Base-by-base conservation (phyloP, 35 echinoderm and acorn worm genomes). In the Acanthaster planci region DNA sequence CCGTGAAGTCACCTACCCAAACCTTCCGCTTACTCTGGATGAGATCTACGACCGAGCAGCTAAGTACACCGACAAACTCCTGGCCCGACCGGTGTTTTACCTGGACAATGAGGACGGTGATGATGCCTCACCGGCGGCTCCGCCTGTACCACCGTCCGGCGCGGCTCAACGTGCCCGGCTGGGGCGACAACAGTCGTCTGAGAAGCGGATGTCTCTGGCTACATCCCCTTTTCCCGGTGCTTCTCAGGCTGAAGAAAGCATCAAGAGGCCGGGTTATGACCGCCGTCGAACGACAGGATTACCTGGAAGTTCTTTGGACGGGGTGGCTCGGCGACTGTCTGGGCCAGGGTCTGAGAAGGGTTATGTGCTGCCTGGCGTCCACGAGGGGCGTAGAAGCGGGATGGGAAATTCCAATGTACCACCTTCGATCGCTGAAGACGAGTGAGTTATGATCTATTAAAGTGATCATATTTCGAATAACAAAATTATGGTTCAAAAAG, bases 31-130 rank as follows among this genome's bases (percentile, higher is more conserved):
- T 50, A 55, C 94, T 1, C 38, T 97, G 51, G 94, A 97, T 29
- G 94, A 97, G 52, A 81, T 97, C 38, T 97, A 97, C 55, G 94
- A 97, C 34, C 78, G 94, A 23, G 87, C 94, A 7, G 53, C 91
- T 2, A 83, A 87, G 37, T 84, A 67, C 75, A 87, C 90, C n/a
- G 50, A 90, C 47, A 90, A 87, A 80, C 27, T 93, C 7, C 36
- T 93, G 59, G 58, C 76, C 21, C 77, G 87, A 39, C 90, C 94
- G 0, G 79, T 93, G n/a, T 85, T 93, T 19, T 84, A 44, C 22
- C 32, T 37, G 0, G 90, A 90, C 31, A 86, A 87, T 29, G 78
- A 87, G 23, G 94, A 97, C 0, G 76, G 85, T 19, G 84, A 90
- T 2, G 87, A 84, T 8, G 59, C 22, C 0, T 38, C 23, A 19